These are phyloP conservation scores for Rhopilema esculentum DNA, from an alignment of 30 jellyfish, hydroid and myxozoan species.

Conservation along the genomic window DNA sequence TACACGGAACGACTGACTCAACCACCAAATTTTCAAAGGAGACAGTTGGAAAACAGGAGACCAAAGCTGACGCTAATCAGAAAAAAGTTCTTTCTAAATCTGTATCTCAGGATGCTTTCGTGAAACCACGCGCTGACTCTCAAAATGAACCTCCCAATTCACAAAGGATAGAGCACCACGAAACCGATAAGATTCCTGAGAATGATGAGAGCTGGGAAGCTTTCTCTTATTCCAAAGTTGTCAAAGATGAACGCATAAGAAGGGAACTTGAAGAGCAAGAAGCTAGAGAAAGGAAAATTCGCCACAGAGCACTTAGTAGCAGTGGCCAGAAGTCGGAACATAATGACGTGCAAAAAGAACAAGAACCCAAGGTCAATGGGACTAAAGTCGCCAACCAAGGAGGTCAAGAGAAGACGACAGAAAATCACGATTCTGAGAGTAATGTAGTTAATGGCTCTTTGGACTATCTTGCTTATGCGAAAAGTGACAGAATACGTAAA, in stretches of 20 bases:
- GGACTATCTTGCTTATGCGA: background rate
- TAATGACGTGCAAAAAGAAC: background rate
- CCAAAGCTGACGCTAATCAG: background rate
- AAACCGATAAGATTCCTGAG: background rate
- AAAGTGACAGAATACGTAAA: conserved; percentile 20
- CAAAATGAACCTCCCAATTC: background rate
- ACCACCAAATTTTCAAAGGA: background rate
- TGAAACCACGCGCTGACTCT: background rate
- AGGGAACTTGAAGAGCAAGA: conserved; percentile 64
- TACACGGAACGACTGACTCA: background rate
- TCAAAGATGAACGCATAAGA: conserved; percentile 58
- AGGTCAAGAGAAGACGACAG: background rate
- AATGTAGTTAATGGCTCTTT: background rate
- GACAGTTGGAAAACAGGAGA: background rate
- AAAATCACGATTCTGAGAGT: background rate
- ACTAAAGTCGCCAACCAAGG: background rate
- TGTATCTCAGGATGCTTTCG: background rate
- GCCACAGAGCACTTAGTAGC: background rate
- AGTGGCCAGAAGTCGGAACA: background rate
- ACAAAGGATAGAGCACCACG: background rate
- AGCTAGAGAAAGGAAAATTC: conserved; percentile 44
- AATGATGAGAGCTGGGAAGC: conserved; percentile 3
- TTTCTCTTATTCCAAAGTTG: conserved; percentile 37
- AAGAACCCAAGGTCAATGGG: background rate
- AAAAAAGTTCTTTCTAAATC: background rate